Conservation (phyloP, 2,797 vertebrate species). For the Malacoraja senta region DNA sequence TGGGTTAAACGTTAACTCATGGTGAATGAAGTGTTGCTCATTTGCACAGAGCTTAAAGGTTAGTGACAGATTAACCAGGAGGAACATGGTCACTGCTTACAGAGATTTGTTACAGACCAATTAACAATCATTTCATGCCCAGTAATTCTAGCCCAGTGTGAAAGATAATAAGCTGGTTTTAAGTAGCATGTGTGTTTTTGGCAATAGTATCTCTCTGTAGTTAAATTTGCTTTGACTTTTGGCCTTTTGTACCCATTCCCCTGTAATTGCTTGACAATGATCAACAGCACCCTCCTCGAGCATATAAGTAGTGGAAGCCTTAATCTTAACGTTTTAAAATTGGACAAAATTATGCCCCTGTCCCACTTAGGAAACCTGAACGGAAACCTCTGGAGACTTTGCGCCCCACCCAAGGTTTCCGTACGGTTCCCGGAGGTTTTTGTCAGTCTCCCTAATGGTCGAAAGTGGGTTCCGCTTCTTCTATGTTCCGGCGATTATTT, state of each 20-base stretch:
- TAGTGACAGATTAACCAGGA: constrained; percentile 5
- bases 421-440: too few species aligned
- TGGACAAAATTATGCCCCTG: too few species aligned
- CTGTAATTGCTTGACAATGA: background rate
- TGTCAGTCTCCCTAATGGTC: too few species aligned
- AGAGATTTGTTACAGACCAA: background rate
- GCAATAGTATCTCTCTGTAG: background rate
- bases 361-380: too few species aligned
- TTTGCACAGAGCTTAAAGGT: background rate
- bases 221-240: background rate
- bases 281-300: background rate
- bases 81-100: background rate
- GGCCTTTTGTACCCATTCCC: background rate
- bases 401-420: too few species aligned
- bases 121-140: background rate
- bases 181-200: background rate
- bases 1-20: background rate
- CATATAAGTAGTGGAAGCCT: background rate
- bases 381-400: too few species aligned
- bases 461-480: too few species aligned
- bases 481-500: too few species aligned
- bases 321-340: background rate
- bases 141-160: background rate
- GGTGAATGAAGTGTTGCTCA: background rate
- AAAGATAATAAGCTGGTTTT: background rate